These are phyloP conservation scores for Physocephala rufipes DNA, from an alignment of 2,888 invertebrate genomes.

Conservation along the genomic window DNA sequence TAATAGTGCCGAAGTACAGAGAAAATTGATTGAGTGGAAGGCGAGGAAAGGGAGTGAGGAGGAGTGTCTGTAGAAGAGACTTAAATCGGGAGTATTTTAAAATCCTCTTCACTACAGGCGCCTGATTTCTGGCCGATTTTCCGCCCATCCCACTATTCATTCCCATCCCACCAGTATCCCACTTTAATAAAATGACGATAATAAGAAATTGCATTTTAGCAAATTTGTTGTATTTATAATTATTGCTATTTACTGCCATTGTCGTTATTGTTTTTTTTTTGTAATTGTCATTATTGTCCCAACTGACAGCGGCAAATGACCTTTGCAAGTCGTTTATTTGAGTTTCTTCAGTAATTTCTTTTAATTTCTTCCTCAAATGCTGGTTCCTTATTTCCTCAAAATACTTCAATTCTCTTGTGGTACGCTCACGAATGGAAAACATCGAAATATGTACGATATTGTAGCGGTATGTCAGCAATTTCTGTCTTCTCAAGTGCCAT, in stretches of 20 bases:
- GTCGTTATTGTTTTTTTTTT: constrained; percentile 10
- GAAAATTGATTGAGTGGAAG: neutral
- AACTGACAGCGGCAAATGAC: constrained; percentile 33
- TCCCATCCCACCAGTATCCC: too few relatives aligned
- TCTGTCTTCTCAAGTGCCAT: constrained; percentile 14
- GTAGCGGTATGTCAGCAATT: constrained; percentile 4
- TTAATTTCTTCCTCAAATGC: neutral
- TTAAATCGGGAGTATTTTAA: neutral
- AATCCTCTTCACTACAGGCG: too few relatives aligned
- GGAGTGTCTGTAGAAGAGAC: neutral
- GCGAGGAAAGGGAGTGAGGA: neutral
- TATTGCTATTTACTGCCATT: neutral
- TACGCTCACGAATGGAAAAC: neutral
- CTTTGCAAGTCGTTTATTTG: constrained; percentile 24
- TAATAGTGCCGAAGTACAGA: neutral
- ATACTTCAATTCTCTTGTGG: too few relatives aligned
- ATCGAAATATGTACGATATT: neutral
- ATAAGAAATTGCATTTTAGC: neutral
- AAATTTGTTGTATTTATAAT: constrained; percentile 8
- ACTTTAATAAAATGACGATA: too few relatives aligned
- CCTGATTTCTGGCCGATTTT: too few relatives aligned
- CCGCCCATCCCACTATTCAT: too few relatives aligned
- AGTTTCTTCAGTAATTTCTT: neutral
- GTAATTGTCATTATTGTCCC: constrained; percentile 15
- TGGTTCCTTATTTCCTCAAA: neutral